Percentiles rank a stretch among this genome's conserved stretches.
These are phyloP conservation scores for Cyprinodon diabolis DNA, from an alignment of 2,797 vertebrate genomes.

Conservation along the genomic window DNA sequence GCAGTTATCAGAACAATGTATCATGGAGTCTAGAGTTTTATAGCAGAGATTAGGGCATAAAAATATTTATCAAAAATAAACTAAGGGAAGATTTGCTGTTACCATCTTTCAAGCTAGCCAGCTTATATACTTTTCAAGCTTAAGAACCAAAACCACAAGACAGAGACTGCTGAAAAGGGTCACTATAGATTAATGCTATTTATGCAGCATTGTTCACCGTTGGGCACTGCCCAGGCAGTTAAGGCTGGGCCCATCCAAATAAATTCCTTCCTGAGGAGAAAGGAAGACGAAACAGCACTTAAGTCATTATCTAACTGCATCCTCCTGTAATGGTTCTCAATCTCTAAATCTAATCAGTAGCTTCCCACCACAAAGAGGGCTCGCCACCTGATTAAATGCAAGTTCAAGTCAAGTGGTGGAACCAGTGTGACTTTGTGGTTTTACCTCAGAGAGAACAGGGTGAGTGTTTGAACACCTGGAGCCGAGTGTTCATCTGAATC, in stretches of 20 bases:
- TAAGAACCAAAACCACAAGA: conserved; percentile 7
- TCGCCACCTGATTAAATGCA: conserved; percentile 70
- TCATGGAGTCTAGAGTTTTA: background rate
- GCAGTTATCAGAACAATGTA: background rate
- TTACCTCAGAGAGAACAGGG: conserved; percentile 13
- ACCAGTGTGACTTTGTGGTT: conserved; percentile 45
- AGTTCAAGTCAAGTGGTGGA: conserved; percentile 63
- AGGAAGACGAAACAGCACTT: conserved; percentile 69
- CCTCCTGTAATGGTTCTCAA: conserved; percentile 67
- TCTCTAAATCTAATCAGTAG: conserved; percentile 74
- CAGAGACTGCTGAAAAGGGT: conserved; percentile 47
- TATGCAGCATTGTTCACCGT: conserved; percentile 30
- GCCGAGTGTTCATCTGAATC: conserved; percentile 2
- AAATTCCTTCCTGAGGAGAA: conserved; percentile 71
- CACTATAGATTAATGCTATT: conserved; percentile 54
- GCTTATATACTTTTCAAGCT: conserved; percentile 16
- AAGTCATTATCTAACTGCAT: conserved; percentile 71
- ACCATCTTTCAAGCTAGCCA: conserved; percentile 7
- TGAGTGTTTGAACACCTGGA: conserved; percentile 64
- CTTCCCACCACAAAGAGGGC: conserved; percentile 56
- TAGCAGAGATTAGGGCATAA: background rate
- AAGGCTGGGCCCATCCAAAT: conserved; percentile 56
- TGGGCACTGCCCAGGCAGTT: conserved; percentile 42
- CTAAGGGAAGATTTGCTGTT: conserved; percentile 1
- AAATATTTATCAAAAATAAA: background rate